Evolutionary conservation across 2,888 invertebrate genomes (phyloP).

Genomic region (Alitta virens): DNA sequence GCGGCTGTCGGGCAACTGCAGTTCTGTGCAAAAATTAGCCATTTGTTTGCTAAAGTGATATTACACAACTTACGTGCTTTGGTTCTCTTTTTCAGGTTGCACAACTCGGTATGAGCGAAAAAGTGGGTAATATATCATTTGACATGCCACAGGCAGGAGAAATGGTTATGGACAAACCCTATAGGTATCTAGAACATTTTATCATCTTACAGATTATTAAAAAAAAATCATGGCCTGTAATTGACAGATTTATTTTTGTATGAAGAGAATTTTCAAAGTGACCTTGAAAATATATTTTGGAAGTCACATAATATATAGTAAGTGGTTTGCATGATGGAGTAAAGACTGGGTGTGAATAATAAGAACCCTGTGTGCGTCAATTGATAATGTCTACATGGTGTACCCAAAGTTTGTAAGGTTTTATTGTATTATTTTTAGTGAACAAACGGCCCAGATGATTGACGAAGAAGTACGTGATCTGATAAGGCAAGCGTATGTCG

Average conservation of each 20-base stretch:
- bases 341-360: too few relatives aligned
- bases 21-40: too few relatives aligned
- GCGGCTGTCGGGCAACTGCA: too few relatives aligned
- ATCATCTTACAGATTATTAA: too few relatives aligned
- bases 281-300: too few relatives aligned
- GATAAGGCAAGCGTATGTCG: constrained; percentile 75
- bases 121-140: constrained; percentile 95
- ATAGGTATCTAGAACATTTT: constrained; percentile 57
- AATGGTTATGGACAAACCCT: constrained; percentile 90
- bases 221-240: too few relatives aligned
- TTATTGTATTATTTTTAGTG: constrained; percentile 65
- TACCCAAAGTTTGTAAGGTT: neutral
- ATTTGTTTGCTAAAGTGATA: too few relatives aligned
- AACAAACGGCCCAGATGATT: constrained; percentile 82
- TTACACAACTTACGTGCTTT: too few relatives aligned
- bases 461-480: constrained; percentile 85
- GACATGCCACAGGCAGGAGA: constrained; percentile 92
- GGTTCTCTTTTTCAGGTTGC: constrained; percentile 71
- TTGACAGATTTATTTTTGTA: too few relatives aligned
- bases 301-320: too few relatives aligned
- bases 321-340: too few relatives aligned
- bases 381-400: neutral
- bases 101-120: constrained; percentile 96
- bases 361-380: neutral
- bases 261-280: too few relatives aligned